Conservation (phyloP, 2,113 vertebrate species). For the Natator depressus region DNA sequence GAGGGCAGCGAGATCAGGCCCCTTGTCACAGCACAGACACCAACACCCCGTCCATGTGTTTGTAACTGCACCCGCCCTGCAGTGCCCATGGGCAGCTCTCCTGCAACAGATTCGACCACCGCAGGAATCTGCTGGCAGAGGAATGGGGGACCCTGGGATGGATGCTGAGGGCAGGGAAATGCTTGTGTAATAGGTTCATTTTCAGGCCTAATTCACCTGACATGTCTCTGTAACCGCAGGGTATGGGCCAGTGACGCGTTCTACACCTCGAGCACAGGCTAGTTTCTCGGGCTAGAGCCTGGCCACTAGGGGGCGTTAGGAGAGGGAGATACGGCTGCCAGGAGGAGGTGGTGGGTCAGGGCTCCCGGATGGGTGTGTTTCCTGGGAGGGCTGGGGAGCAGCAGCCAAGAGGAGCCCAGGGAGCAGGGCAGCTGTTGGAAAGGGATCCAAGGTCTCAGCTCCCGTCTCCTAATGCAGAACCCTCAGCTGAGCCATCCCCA, state of each 20-base stretch:
- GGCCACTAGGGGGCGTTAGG: not conserved
- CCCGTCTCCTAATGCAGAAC: not conserved
- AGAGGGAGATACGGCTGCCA: not conserved
- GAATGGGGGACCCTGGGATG: not conserved
- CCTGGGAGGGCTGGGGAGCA: not conserved
- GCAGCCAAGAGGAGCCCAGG: not conserved
- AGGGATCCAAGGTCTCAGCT: not conserved
- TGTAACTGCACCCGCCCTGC: too few species aligned
- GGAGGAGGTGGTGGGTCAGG: not conserved
- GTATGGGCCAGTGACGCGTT: not conserved
- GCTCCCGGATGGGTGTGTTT: not conserved
- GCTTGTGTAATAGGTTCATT: not conserved
- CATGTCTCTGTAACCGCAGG: not conserved
- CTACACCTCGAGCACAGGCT: not conserved
- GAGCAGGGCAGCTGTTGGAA: not conserved
- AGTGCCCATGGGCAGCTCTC: too few species aligned
- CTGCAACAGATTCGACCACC: too few species aligned
- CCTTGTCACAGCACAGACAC: too few species aligned
- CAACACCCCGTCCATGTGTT: too few species aligned
- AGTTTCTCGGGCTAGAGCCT: not conserved
- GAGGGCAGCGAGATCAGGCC: too few species aligned
- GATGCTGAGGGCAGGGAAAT: not conserved
- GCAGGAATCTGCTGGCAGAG: not conserved
- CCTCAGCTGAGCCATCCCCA: not conserved
- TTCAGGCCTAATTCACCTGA: not conserved